Conservation (phyloP, 2,113 vertebrate genomes). For the Orientallactaga bullata region DNA sequence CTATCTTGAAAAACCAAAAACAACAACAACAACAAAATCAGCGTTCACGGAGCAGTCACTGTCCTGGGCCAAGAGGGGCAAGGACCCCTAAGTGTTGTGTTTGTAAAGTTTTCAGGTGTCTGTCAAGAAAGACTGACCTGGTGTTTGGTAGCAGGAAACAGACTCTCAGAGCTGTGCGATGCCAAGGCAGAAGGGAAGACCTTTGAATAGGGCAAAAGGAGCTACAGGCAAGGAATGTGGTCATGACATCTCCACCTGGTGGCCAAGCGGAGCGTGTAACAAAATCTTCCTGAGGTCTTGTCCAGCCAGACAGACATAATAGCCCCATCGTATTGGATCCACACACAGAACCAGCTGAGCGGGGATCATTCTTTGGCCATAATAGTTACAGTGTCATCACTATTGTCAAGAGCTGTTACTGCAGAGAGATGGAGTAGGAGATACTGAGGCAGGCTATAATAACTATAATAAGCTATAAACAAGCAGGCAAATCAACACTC, state of each 20-base stretch:
- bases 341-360: not conserved
- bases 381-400: not conserved
- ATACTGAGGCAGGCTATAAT: not conserved
- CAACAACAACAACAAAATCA: too few species aligned
- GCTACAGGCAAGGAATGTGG: not conserved
- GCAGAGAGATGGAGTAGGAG: not conserved
- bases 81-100: not conserved
- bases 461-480: not conserved
- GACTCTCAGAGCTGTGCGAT: not conserved
- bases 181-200: not conserved
- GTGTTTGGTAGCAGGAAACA: not conserved
- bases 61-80: not conserved
- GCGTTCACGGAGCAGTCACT: not conserved
- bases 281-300: not conserved
- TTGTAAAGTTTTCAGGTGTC: not conserved
- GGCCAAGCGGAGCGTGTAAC: not conserved
- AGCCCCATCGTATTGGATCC: not conserved
- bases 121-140: not conserved
- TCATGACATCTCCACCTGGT: not conserved
- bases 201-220: not conserved
- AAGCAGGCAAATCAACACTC: not conserved
- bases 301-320: not conserved
- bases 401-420: not conserved
- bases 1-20: too few species aligned
- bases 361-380: not conserved